Evolutionary conservation across 2,797 vertebrate species (phyloP).

Genomic region (Pangasius sanitwongsei): DNA sequence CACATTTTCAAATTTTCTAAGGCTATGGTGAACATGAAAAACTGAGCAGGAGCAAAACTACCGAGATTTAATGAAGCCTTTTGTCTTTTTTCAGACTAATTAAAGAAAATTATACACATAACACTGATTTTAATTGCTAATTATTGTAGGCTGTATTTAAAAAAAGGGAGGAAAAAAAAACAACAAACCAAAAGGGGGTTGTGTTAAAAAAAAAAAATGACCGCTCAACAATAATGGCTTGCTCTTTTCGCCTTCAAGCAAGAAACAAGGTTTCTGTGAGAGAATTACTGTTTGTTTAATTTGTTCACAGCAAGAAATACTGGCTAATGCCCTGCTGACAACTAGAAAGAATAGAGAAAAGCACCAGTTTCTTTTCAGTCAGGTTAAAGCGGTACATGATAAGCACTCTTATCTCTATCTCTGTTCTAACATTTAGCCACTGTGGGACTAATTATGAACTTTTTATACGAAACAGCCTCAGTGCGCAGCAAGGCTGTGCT

Average conservation of each 20-base stretch:
- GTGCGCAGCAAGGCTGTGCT: slow-evolving; percentile 77
- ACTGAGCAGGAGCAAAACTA: slow-evolving; percentile 34
- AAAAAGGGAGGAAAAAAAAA: slow-evolving; percentile 15
- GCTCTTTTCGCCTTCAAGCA: slow-evolving; percentile 48
- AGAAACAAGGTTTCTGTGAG: slow-evolving; percentile 27
- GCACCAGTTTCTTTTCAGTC: slow-evolving; percentile 58
- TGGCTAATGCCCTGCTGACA: slow-evolving; percentile 52
- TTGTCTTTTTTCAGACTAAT: slow-evolving; percentile 70
- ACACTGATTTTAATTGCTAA: slow-evolving; percentile 77
- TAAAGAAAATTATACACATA: slow-evolving; percentile 68
- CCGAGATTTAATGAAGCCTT: slow-evolving; percentile 56
- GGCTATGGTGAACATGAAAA: neutral
- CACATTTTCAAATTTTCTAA: neutral
- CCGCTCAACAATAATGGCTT: slow-evolving; percentile 61
- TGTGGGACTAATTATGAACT: slow-evolving; percentile 99
- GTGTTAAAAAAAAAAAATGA: slow-evolving; percentile 43
- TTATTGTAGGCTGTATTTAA: slow-evolving; percentile 69
- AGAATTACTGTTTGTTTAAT: slow-evolving; percentile 55
- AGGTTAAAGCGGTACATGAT: slow-evolving; percentile 77
- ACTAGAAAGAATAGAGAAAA: slow-evolving; percentile 11
- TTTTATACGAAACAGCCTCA: slow-evolving; percentile 86
- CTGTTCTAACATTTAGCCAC: slow-evolving; percentile 85
- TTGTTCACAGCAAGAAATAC: slow-evolving; percentile 44
- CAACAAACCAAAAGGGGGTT: neutral
- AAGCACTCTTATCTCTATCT: slow-evolving; percentile 81